Evolutionary conservation across 2,113 vertebrate genomes (phyloP), one percentile per base, ranked within the genome.

Genomic region (Ictalurus punctatus): DNA sequence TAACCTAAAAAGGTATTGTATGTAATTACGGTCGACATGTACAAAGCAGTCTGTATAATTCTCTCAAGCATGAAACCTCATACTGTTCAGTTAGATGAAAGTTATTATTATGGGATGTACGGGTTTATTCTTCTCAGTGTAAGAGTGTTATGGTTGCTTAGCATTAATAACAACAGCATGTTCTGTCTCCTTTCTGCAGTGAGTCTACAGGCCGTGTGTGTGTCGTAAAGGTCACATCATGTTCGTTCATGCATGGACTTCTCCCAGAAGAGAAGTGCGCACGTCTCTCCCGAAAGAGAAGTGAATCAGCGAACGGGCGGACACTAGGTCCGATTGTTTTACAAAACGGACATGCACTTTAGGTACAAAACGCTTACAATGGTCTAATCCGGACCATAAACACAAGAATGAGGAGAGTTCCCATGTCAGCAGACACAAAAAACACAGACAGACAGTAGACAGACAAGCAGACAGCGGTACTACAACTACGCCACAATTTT

Each of bases 71-170:
- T 14, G 37, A 21, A 69, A 34, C 17, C 44, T 9, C 19, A 21
- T 65, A 83, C 86, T 89, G 90, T 88, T 85, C 25, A 10, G 8
- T n/a, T 69, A 58, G 63, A 73, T 48, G 61, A 87, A 81, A 87
- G 19, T 65, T 76, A 16, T 59, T 74, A 59, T 56, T 67, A 25
- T 81, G 87, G 87, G 90, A 78, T 84, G 78, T 84, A 80, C 48
- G 54, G 40, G 58, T 58, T 67, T 58, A 86, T 85, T 87, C 74
- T 86, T 88, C 30, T 83, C 56, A 82, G 37, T 61, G 78, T 87
- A 30, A 44, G 86, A 65, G 65, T 87, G 23, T 56, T 78, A 67
- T 83, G n/a, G 30, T 83, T 80, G 78, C 85, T 88, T 88, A 86
- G 82, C 59, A 52, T 48, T 23, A 19, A 88, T 19, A 48, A 80